Base-by-base conservation (phyloP, 2,113 vertebrate genomes). In the Buteo buteo region DNA sequence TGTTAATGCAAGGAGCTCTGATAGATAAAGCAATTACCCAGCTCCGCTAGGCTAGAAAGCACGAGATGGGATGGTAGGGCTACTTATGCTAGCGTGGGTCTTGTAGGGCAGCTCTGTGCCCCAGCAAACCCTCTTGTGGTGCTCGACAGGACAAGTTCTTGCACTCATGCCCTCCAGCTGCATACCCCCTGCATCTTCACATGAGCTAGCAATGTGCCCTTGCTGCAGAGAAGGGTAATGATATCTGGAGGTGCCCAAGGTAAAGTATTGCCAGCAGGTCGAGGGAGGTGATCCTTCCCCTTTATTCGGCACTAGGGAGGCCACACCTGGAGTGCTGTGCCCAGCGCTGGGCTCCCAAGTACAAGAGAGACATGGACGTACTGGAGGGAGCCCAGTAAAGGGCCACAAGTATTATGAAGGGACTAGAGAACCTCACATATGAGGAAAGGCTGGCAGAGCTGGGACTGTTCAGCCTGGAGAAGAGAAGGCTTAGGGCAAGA, bases 11-110 rank as follows among this genome's bases (percentile, higher is more conserved):
- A 71, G 89, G 58, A 87, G 93, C 72, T 66, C 49, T 65, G 88
- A 88, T 69, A 94, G 72, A 89, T n/a, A 94, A 49, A 92, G 91
- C 90, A 74, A 84, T 94, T 92, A 91, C 59, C 49, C 58, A 57
- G 80, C 59, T 77, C 52, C 34, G 65, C 59, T 24, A 74, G n/a
- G 57, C 82, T 93, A 85, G 34, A 73, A 82, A 93, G 91, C 36
- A 64, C 19, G 40, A 55, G 44, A 47, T 36, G 40, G 67, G 26
- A 36, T 61, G 34, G 57, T 29, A 18, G 13, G 58, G 31, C 17
- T 79, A 47, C 49, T 69, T 69, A 36, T 3, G 13, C n/a, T 28
- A 22, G 4, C 1, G 13, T 19, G 36, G 42, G 42, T n/a, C 61
- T 18, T 55, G 22, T 5, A 82, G 47, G 57, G 72, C 61, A 85